phyloP scores from a whole-genome alignment of 2,113 vertebrate species.

The Sylvia atricapilla region DNA sequence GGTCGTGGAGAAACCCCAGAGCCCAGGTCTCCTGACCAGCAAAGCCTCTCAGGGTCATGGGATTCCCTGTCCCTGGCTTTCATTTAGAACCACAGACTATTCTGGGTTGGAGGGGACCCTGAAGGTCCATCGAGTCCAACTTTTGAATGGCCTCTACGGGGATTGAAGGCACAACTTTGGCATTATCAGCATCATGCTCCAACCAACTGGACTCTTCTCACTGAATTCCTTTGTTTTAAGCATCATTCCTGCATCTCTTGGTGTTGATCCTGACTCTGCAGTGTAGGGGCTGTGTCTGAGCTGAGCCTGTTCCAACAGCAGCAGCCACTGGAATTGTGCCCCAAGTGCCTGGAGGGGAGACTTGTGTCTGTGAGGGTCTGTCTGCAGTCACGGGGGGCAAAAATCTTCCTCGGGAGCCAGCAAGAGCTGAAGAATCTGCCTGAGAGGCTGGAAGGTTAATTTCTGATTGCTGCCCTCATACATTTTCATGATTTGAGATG shows the following conservation, averaged over 20 bases:
- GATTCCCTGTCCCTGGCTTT: not conserved
- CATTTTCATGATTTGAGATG: not conserved
- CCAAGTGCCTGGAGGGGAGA: not conserved
- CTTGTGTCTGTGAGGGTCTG: not conserved
- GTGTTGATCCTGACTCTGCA: not conserved
- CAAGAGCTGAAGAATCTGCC: not conserved
- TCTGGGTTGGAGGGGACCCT: not conserved
- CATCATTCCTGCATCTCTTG: not conserved
- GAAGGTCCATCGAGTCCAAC: accelerated
- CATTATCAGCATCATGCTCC: not conserved
- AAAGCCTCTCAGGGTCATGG: not conserved
- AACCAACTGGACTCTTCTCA: not conserved
- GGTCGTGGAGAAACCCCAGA: not conserved
- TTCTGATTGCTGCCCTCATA: not conserved
- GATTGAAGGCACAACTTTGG: not conserved
- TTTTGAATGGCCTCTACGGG: not conserved
- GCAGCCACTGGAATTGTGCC: not conserved
- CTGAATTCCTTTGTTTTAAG: not conserved
- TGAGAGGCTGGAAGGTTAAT: not conserved
- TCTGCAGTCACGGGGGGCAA: not conserved
- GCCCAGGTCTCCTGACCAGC: not conserved
- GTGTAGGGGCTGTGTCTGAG: accelerated
- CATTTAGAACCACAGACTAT: not conserved
- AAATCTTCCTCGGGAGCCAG: not conserved
- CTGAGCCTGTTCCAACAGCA: not conserved